Evolutionary conservation across 2,888 invertebrate species (phyloP), one percentile per base, ranked within the genome.

Genomic region (Parasteatoda lunata): DNA sequence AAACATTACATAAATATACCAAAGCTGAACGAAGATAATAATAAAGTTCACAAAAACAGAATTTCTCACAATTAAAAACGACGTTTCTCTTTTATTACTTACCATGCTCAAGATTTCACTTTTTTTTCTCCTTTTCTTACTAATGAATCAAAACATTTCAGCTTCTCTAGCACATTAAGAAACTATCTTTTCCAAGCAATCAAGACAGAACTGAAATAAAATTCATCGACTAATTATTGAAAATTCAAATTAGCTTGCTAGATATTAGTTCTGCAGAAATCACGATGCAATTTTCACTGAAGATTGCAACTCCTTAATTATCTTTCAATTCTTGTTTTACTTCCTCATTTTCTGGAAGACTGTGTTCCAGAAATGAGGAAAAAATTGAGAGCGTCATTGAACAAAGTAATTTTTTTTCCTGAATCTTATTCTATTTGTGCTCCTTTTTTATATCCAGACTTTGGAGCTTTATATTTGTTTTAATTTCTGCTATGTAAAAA

Each of bases 301-400:
- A 77, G 66, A 77, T 77, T 77, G 66, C 66, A 30, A 15, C 66
- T 64, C 66, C 51, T 49, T 77, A 77, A 77, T 77, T 65, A 77
- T 77, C 65, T 66, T 65, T 11, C 51, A 49, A 77, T 51, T 77
- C 51, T 48, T 51, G 49, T 77, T 77, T 77, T 73, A 73, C 49
- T 73, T 73, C 72, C 47, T 15, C 49, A 65, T 49, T 49, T 48
- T 30, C 65, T 65, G 4, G 13, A 15, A 65, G 65, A 45, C 76
- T 9, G 30, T 30, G 30, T 30, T 48, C 52, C 64, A 8, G 76
- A 76, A 47, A 48, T 76, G 47, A 54, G 15, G n/a, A 49, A 65
- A 65, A 76, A 65, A 49, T 65, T 76, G 76, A 65, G 76, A 65
- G 64, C 47, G n/a, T 76, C 30, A 30, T 76, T 15, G n/a, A n/a